These are phyloP conservation scores for Leptoclinus maculatus DNA, from an alignment of 2,797 vertebrate species.

Conservation along the genomic window DNA sequence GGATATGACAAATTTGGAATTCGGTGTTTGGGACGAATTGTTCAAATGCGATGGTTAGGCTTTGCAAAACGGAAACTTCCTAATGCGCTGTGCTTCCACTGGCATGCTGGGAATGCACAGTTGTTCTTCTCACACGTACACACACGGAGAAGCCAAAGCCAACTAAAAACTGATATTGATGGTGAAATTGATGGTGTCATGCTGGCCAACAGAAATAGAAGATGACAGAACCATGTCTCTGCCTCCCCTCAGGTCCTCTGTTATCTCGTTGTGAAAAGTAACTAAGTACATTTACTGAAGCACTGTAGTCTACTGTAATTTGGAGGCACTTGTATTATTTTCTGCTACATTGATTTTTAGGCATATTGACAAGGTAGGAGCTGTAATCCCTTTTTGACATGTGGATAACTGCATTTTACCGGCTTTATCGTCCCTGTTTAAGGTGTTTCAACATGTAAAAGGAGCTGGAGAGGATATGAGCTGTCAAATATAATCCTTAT, in stretches of 20 bases:
- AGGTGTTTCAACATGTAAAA: too few species aligned
- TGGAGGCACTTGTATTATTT: neutral
- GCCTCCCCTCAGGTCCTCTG: neutral
- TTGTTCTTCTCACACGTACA: constrained; percentile 53
- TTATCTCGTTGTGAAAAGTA: neutral
- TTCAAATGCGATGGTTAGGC: constrained; percentile 7
- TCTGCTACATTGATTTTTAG: neutral
- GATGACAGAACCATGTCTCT: constrained; percentile 13
- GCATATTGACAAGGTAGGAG: too few species aligned
- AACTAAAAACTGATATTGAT: constrained; percentile 65
- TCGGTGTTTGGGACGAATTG: neutral
- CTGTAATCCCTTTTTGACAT: too few species aligned
- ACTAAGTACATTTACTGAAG: neutral
- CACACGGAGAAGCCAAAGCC: constrained; percentile 35
- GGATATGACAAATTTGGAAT: constrained; percentile 42
- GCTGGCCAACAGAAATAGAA: constrained; percentile 63
- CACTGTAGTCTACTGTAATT: neutral
- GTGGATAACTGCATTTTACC: too few species aligned
- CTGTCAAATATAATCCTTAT: too few species aligned
- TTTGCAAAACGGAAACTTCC: constrained; percentile 45
- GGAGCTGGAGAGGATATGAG: too few species aligned
- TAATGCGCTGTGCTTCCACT: constrained; percentile 38
- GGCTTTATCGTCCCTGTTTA: too few species aligned
- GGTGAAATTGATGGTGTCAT: constrained; percentile 42
- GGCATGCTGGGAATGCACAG: constrained; percentile 73